Percentiles rank a stretch among this genome's conserved stretches.
These are phyloP conservation scores for Hippopotamyrus pictus DNA, from an alignment of 2,797 vertebrate species.

Conservation along the genomic window DNA sequence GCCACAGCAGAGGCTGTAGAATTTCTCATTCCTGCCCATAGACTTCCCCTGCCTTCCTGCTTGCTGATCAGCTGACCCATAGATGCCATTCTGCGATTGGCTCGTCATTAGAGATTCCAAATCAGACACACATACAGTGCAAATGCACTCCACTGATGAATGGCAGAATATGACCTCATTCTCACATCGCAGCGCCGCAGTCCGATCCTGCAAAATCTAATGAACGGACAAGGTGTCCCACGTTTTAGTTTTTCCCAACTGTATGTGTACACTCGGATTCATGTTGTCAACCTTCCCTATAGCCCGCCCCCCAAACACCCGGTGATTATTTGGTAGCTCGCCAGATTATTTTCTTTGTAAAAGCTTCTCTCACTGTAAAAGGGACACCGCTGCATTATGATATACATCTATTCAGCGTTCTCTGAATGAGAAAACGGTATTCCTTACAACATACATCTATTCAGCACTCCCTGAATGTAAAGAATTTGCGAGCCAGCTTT, in stretches of 20 bases:
- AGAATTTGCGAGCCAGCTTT: not conserved
- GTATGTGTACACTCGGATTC: not conserved
- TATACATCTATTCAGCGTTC: not conserved
- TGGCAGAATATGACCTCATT: slow-evolving; percentile 22
- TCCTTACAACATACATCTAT: slow-evolving; percentile 24
- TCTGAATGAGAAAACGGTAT: not conserved
- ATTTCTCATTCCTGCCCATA: not conserved
- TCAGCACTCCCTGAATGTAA: not conserved
- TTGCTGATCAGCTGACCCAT: not conserved
- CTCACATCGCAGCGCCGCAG: slow-evolving; percentile 9
- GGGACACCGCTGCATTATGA: not conserved
- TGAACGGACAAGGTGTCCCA: slow-evolving; percentile 33
- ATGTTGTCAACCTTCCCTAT: not conserved
- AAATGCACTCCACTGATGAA: slow-evolving; percentile 24
- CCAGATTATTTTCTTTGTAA: not conserved
- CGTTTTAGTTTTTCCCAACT: slow-evolving; percentile 31
- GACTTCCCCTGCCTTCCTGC: not conserved
- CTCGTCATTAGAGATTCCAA: not conserved
- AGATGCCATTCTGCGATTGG: not conserved
- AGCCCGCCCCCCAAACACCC: not conserved
- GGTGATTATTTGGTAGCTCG: not conserved
- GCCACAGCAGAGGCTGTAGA: not conserved
- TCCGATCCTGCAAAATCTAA: slow-evolving; percentile 25
- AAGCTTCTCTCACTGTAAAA: not conserved
- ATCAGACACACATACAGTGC: not conserved